These are phyloP conservation scores for Bemisia tabaci DNA, from an alignment of 1,140 invertebrate genomes.

Conservation along the genomic window DNA sequence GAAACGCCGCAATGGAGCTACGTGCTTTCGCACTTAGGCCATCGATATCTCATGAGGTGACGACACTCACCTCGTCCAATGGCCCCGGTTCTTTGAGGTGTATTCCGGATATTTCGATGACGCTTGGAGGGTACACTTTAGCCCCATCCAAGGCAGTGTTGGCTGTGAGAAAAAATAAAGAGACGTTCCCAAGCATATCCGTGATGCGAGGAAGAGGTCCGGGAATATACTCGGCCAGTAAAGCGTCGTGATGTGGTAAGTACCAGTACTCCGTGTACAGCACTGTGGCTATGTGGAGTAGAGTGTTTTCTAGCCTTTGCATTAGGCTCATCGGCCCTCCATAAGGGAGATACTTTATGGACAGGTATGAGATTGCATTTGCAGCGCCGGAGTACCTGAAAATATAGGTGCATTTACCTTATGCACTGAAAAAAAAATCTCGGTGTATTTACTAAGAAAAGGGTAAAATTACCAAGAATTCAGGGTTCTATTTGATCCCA, in stretches of 20 bases:
- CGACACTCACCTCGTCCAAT: neutral
- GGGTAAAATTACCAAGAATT: too few relatives aligned
- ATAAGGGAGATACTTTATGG: neutral
- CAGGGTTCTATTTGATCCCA: too few relatives aligned
- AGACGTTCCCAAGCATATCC: neutral
- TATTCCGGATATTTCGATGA: neutral
- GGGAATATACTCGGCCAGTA: neutral
- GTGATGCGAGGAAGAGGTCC: neutral
- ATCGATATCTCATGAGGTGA: too few relatives aligned
- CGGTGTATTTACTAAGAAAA: too few relatives aligned
- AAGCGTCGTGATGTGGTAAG: too few relatives aligned
- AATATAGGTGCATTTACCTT: too few relatives aligned
- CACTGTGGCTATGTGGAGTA: neutral
- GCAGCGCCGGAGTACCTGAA: too few relatives aligned
- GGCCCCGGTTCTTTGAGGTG: neutral
- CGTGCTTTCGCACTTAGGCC: too few relatives aligned
- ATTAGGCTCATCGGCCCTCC: neutral
- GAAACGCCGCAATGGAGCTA: too few relatives aligned
- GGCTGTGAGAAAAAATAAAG: neutral
- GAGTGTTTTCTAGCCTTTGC: neutral
- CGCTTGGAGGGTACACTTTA: neutral
- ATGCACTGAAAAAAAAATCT: too few relatives aligned
- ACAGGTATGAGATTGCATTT: neutral
- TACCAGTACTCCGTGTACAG: neutral
- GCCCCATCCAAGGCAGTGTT: neutral